Base-by-base conservation (phyloP, 2,797 vertebrate species). In the Megaceryle alcyon region DNA sequence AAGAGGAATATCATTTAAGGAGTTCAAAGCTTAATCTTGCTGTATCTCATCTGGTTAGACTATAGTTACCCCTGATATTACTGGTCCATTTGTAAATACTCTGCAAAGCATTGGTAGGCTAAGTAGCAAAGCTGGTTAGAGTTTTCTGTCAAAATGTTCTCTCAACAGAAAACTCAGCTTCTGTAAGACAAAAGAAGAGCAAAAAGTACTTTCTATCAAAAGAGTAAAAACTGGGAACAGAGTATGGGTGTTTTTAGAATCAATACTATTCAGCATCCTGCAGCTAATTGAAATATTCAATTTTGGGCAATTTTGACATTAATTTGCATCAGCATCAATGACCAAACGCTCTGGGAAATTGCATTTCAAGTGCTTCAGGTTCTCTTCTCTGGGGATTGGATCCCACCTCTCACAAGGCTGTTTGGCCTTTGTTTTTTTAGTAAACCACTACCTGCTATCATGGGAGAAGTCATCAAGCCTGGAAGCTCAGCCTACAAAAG, bases 211-310 rank as follows among this genome's bases (percentile, higher is more conserved):
- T 79, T 91, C 88, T 20, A 81, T 37, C 37, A 65, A 53, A 82
- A 75, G 18, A 79, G 9, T 8, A 63, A 87, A 87, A 56, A 70
- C 2, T 16, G n/a, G 53, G 63, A 80, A 49, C 19, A 64, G 43
- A 10, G 9, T 53, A 48, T 41, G 9, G 44, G 73, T 69, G 79
- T 76, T 93, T 87, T 69, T 33, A 76, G 70, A 92, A 92, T 82
- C 64, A 63, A 80, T 79, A 79, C 53, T 54, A 33, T 93, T 72
- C 65, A 69, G 65, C 48, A 54, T 26, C 54, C 53, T 78, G 61
- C 65, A 82, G 37, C 53, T 96, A 96, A 92, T 81, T 86, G 82
- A 91, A 95, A 95, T 78, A 91, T 69, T 92, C 85, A 7, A 14
- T 65, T 81, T 88, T 7, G 46, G 72, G 49, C 28, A 64, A 83